Percentiles rank a stretch among this genome's conserved stretches.
Evolutionary conservation across 2,797 vertebrate species (phyloP).

Genomic region (Telmatherina bonti): DNA sequence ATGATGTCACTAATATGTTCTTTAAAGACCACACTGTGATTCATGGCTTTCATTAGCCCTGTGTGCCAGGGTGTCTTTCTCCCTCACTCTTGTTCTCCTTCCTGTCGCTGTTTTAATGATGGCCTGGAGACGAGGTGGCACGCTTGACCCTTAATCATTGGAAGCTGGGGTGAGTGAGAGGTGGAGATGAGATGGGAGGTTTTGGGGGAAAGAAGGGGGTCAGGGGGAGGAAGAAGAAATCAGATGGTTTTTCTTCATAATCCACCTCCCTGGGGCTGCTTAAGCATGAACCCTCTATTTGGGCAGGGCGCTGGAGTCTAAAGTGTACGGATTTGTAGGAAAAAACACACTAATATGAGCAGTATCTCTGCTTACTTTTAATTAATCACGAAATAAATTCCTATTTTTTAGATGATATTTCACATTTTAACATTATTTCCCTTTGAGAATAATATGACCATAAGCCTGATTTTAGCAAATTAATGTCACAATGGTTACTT

Average conservation of each 20-base stretch:
- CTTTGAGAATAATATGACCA: neutral
- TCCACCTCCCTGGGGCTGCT: constrained; percentile 89
- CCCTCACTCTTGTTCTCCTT: constrained; percentile 63
- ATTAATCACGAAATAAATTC: neutral
- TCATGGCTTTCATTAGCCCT: constrained; percentile 98
- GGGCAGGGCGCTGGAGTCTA: constrained; percentile 16
- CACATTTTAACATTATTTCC: neutral
- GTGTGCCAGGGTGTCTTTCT: constrained; percentile 79
- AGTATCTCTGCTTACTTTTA: constrained; percentile 1
- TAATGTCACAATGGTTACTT: neutral
- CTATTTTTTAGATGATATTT: neutral
- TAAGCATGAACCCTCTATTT: constrained; percentile 72
- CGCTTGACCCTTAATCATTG: constrained; percentile 97
- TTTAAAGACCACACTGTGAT: constrained; percentile 89
- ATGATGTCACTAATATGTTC: constrained; percentile 87
- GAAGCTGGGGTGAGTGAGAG: constrained; percentile 58
- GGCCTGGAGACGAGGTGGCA: constrained; percentile 98
- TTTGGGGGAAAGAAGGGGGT: constrained; percentile 85
- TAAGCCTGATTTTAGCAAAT: neutral
- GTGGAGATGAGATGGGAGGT: constrained; percentile 70
- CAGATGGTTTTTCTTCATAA: constrained; percentile 87
- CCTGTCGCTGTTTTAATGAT: constrained; percentile 89
- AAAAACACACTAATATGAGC: constrained; percentile 4
- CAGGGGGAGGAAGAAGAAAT: constrained; percentile 63
- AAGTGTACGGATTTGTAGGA: constrained; percentile 3